These are phyloP conservation scores for Brachystomella parvula DNA, from an alignment of 1,140 invertebrate genomes.

Conservation along the genomic window DNA sequence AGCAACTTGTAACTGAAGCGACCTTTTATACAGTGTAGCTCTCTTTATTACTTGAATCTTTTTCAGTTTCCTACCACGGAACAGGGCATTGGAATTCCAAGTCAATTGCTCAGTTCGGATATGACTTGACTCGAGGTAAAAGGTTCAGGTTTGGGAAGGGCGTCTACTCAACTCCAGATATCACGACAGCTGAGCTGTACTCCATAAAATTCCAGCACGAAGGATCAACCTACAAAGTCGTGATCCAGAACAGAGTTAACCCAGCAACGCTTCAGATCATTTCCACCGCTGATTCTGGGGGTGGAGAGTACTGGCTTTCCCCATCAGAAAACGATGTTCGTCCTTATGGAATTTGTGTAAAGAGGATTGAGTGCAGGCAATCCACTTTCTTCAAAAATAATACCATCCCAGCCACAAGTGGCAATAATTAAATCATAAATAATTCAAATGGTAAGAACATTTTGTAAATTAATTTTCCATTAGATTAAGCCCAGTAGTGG, in stretches of 20 bases:
- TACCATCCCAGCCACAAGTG: too few species aligned
- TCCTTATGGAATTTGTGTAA: slow-evolving; percentile 25
- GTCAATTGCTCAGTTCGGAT: slow-evolving; percentile 22
- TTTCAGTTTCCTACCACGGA: slow-evolving; percentile 23
- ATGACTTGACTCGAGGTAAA: slow-evolving; percentile 8
- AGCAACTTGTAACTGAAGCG: too few species aligned
- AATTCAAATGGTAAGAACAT: too few species aligned
- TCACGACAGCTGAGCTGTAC: slow-evolving; percentile 2
- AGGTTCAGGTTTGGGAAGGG: slow-evolving; percentile 15
- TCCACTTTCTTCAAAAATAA: too few species aligned
- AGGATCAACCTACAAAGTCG: slow-evolving; percentile 16
- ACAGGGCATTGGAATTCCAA: slow-evolving; percentile 3
- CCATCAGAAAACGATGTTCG: slow-evolving; percentile 14
- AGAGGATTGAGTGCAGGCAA: too few species aligned
- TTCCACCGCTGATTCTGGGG: not conserved
- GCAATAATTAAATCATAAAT: too few species aligned
- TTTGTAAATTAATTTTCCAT: too few species aligned
- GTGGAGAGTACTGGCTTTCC: slow-evolving; percentile 23
- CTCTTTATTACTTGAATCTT: too few species aligned
- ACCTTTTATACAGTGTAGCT: too few species aligned
- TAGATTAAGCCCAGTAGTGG: too few species aligned
- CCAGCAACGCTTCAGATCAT: slow-evolving; percentile 1
- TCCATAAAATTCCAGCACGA: not conserved
- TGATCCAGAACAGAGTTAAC: slow-evolving; percentile 23
- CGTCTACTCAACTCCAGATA: slow-evolving; percentile 16